These are phyloP conservation scores for Chrysochloris asiatica DNA, from an alignment of 2,113 vertebrate species.

Conservation along the genomic window DNA sequence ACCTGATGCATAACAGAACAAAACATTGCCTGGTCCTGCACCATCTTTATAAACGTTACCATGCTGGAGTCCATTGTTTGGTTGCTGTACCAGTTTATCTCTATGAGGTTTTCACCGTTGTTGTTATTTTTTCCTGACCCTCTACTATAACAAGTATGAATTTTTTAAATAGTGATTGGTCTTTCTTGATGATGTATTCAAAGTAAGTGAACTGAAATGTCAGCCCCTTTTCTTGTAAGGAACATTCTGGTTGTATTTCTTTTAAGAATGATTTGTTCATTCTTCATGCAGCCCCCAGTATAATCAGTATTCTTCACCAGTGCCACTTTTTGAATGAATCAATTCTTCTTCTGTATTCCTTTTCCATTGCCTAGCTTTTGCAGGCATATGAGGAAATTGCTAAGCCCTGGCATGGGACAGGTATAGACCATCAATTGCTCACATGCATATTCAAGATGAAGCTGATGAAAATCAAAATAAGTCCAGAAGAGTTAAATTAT, in stretches of 20 bases:
- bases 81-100: not conserved
- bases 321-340: not conserved
- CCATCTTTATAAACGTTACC: not conserved
- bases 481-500: not conserved
- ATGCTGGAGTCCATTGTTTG: not conserved
- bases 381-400: not conserved
- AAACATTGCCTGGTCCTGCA: not conserved
- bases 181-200: not conserved
- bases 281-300: not conserved
- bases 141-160: not conserved
- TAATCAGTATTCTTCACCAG: not conserved
- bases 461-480: not conserved
- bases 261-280: not conserved
- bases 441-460: not conserved
- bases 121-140: not conserved
- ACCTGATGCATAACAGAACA: not conserved
- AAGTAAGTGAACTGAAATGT: not conserved
- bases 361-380: not conserved
- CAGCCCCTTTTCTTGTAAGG: not conserved
- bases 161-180: not conserved
- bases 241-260: not conserved
- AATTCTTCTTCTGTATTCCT: not conserved
- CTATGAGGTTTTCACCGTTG: not conserved
- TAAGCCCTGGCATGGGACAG: not conserved
- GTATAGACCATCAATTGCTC: not conserved